Evolutionary conservation across 2,113 vertebrate species (phyloP), one percentile per base, ranked within the genome.

Genomic region (Hippoglossus stenolepis): DNA sequence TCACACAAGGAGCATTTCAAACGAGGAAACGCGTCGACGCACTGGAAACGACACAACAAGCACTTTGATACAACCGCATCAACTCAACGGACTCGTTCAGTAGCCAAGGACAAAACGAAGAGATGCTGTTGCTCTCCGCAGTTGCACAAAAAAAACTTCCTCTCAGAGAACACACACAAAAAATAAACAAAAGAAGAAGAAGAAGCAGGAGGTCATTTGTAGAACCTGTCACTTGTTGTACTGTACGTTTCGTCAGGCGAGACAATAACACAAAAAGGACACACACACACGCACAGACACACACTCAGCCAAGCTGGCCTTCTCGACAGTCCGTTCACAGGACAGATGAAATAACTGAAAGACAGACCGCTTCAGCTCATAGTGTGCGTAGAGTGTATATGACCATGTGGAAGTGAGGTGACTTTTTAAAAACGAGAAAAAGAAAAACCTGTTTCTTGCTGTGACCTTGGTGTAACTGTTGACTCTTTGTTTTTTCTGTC

Each of bases 391-490:
- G 95, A 95, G 89, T 96, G 95, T 97, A 94, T 92, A 94, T 89
- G 94, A 95, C 83, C 92, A 93, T 94, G 94, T 95, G 91, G 92
- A 95, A 89, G 87, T 92, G 94, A 96, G 91, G 94, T 93, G 92
- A 94, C 68, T 90, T 87, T 35, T 85, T 1, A 31, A 91, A 61
- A 82, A 89, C 65, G 49, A 86, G 83, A 38, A 61, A 18, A 31
- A 20, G 38, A 21, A 64, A 75, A 90, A 73, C 61, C 82, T 95
- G 95, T 97, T 96, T 96, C 94, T 96, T 96, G 94, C 94, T 96
- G 96, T 98, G 96, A 96, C 93, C 97, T 96, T 94, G 94, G 94
- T 96, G 96, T 95, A 94, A 94, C 93, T 92, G 96, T 97, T 94
- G 90, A 96, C 95, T 95, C 92, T 94, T 87, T 73, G 69, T 92